phyloP scores from a whole-genome alignment of 2,888 invertebrate species.

The Aethes cnicana region DNA sequence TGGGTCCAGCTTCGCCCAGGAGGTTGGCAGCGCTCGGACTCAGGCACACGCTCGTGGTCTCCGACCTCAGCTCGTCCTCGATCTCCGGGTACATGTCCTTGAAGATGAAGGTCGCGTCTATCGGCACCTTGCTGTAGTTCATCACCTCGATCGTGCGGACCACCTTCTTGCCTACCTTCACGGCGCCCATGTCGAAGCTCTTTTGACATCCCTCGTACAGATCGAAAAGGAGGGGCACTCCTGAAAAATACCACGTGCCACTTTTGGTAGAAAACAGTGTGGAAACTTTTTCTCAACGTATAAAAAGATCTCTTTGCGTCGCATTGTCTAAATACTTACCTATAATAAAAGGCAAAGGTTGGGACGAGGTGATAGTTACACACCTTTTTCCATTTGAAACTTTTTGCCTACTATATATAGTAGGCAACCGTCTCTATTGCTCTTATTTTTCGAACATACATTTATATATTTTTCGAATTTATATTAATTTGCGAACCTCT shows the following conservation, averaged over 20 bases:
- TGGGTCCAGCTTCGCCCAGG: constrained; percentile 43
- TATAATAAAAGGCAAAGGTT: constrained; percentile 6
- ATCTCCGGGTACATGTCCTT: constrained; percentile 68
- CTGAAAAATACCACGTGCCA: no score
- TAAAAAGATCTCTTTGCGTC: no score
- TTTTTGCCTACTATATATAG: no score
- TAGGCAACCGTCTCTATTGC: no score
- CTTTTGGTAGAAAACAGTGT: no score
- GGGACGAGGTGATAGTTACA: no score
- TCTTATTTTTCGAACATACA: no score
- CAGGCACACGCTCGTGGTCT: constrained; percentile 67
- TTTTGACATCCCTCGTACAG: constrained; percentile 77
- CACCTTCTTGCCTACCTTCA: constrained; percentile 75
- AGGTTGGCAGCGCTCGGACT: constrained; percentile 43
- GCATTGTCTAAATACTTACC: no score
- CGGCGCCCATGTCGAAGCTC: constrained; percentile 68
- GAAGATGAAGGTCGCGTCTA: constrained; percentile 80
- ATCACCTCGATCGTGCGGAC: constrained; percentile 80
- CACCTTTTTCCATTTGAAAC: no score
- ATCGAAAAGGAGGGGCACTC: constrained; percentile 68
- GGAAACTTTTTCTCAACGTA: no score
- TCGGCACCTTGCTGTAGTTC: constrained; percentile 79
- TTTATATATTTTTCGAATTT: no score
- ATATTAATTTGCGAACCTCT: neutral
- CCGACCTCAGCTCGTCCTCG: constrained; percentile 57